phyloP scores from a whole-genome alignment of 2,888 invertebrate genomes.

The Drosophila fulvimacula region DNA sequence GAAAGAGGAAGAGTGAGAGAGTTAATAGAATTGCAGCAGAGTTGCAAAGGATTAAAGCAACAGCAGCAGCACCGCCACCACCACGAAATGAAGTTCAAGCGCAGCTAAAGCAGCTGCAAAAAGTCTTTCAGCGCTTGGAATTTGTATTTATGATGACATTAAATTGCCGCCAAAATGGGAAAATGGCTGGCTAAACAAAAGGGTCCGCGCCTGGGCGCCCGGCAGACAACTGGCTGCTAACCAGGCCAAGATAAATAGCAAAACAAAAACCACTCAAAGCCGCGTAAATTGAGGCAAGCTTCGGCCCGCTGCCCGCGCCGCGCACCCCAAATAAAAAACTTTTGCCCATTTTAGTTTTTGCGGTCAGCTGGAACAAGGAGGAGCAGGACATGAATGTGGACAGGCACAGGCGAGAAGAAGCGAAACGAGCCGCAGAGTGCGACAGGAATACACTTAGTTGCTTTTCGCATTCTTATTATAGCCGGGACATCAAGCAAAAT shows the following conservation, averaged over 20 bases:
- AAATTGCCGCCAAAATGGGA: slow-evolving; percentile 66
- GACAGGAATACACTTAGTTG: slow-evolving; percentile 57
- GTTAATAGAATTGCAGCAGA: slow-evolving; percentile 68
- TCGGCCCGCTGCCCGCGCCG: not conserved
- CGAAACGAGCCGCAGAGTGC: slow-evolving; percentile 4
- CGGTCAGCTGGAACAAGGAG: slow-evolving; percentile 50
- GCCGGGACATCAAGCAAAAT: not conserved
- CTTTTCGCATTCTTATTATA: slow-evolving; percentile 51
- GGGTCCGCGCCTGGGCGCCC: slow-evolving; percentile 13
- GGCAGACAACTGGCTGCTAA: slow-evolving; percentile 42
- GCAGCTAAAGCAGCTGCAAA: slow-evolving; percentile 44
- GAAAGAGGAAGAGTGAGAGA: not conserved
- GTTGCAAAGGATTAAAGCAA: slow-evolving; percentile 52
- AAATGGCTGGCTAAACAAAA: slow-evolving; percentile 23
- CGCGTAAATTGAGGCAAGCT: slow-evolving; percentile 67
- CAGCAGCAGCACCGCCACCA: slow-evolving; percentile 24
- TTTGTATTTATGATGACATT: slow-evolving; percentile 79
- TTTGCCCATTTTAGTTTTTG: slow-evolving; percentile 56
- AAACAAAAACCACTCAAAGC: slow-evolving; percentile 79
- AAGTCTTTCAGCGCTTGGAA: slow-evolving; percentile 64
- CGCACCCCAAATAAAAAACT: slow-evolving; percentile 35
- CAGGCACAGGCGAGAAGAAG: not conserved
- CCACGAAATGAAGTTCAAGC: slow-evolving; percentile 63
- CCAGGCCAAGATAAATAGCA: slow-evolving; percentile 72
- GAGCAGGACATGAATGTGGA: slow-evolving; percentile 5